Evolutionary conservation across 2,888 invertebrate species (phyloP), one percentile per base, ranked within the genome.

Genomic region (Gibbula magus): DNA sequence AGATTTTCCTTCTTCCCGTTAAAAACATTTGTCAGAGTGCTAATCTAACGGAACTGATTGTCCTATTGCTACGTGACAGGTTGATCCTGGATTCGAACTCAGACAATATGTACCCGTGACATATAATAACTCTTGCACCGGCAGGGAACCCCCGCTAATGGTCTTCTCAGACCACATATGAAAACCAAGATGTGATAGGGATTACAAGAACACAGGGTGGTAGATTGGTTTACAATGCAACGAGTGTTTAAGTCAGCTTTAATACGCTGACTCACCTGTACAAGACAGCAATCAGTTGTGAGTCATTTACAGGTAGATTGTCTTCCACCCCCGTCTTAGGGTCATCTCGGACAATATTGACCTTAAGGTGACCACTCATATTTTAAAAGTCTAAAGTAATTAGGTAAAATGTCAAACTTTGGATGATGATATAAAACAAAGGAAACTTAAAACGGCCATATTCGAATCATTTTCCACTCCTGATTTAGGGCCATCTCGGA

Each of bases 21-120:
- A 35, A 70, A 70, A 32, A 70, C 70, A 70, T 70, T 70, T 70
- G 70, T 70, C 70, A 70, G 16, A 35, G 32, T 25, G 35, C 29
- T 70, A 70, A 70, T 70, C 70, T 70, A 70, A 70, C 70, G 70
- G 70, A 70, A 70, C 70, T 35, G 35, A 70, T 70, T 70, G 70
- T 29, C 29, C 25, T 29, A 29, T 18, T 61, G 61, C 13, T 29
- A 29, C 29, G 29, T 61, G 61, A 29, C 61, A 61, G 18, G 61
- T 29, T 61, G 29, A 61, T 61, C 61, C 61, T 8, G 10, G 22
- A 29, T 29, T 61, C 61, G 45, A 45, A 45, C 45, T 10, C 10
- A 13, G 45, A 45, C 45, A 45, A 45, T 45, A 45, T 45, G 45
- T 45, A 45, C 45, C 45, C 45, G 45, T 45, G 45, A 45, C 45